These are phyloP conservation scores for Apaloderma vittatum DNA, from an alignment of 2,113 vertebrate genomes.

Conservation along the genomic window DNA sequence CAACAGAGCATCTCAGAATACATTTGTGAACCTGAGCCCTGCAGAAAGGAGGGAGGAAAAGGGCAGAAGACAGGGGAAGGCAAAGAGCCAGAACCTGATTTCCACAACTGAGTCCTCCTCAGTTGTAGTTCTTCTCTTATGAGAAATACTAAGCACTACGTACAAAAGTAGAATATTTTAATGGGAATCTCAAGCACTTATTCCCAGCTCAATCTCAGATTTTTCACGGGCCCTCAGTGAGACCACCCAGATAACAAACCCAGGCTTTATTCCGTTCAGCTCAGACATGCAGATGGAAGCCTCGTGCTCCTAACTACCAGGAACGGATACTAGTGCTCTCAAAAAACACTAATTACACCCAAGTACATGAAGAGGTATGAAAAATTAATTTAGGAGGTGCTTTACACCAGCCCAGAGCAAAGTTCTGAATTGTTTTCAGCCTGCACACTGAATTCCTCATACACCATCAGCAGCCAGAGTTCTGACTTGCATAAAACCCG, in stretches of 20 bases:
- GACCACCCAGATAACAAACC: not conserved
- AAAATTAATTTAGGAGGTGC: not conserved
- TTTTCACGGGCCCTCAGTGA: not conserved
- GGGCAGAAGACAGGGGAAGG: not conserved
- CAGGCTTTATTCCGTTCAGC: not conserved
- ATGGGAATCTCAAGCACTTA: not conserved
- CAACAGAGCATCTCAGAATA: not conserved
- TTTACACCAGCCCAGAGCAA: not conserved
- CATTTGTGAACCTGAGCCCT: not conserved
- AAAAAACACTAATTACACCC: not conserved
- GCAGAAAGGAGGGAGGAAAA: slow-evolving; percentile 18
- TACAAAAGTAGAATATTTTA: not conserved
- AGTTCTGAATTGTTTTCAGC: not conserved
- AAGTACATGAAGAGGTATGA: not conserved
- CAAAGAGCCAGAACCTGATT: not conserved
- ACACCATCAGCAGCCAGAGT: not conserved
- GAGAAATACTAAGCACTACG: not conserved
- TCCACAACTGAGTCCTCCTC: accelerated
- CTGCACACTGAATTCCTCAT: not conserved
- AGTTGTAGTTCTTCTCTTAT: not conserved
- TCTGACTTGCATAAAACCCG: not conserved
- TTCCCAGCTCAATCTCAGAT: not conserved
- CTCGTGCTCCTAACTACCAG: not conserved
- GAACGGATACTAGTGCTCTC: not conserved
- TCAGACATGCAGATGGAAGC: not conserved